Conservation (phyloP, 2,113 vertebrate genomes). For the Daboia siamensis region DNA sequence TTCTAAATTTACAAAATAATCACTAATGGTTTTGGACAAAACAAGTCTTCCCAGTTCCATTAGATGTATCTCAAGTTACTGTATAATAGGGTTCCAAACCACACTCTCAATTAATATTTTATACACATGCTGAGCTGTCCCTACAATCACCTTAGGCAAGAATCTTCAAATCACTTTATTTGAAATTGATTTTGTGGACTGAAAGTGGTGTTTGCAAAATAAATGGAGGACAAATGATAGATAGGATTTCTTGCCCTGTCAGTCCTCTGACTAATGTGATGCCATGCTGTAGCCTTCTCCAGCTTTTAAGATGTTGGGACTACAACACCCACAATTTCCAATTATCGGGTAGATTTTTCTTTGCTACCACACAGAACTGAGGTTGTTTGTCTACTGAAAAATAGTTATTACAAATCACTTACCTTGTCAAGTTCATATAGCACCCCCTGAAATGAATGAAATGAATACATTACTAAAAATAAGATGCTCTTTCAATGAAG, state of each 20-base stretch:
- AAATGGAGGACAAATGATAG: not conserved
- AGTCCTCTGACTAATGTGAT: not conserved
- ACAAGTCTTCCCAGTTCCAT: not conserved
- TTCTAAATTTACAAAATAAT: not conserved
- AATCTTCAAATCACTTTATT: not conserved
- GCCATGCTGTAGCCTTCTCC: not conserved
- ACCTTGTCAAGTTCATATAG: slow-evolving; percentile 98
- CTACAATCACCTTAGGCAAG: not conserved
- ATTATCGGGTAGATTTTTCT: not conserved
- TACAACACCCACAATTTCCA: not conserved
- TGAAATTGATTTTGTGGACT: not conserved
- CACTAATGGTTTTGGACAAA: not conserved
- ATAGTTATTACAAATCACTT: slow-evolving; percentile 46
- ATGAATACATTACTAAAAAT: slow-evolving; percentile 27
- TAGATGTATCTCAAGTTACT: not conserved
- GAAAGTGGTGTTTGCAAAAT: not conserved
- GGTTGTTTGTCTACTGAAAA: not conserved
- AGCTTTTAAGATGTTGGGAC: not conserved
- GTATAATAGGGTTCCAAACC: not conserved
- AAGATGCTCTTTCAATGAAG: not conserved
- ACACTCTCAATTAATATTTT: not conserved
- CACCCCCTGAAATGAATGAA: slow-evolving; percentile 81
- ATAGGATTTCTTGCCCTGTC: not conserved
- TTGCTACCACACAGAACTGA: fast-evolving
- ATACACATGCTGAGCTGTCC: not conserved